Percentiles rank a stretch among this genome's conserved stretches.
Conservation (phyloP, 2,888 invertebrate species). For the Meghimatium bilineatum region DNA sequence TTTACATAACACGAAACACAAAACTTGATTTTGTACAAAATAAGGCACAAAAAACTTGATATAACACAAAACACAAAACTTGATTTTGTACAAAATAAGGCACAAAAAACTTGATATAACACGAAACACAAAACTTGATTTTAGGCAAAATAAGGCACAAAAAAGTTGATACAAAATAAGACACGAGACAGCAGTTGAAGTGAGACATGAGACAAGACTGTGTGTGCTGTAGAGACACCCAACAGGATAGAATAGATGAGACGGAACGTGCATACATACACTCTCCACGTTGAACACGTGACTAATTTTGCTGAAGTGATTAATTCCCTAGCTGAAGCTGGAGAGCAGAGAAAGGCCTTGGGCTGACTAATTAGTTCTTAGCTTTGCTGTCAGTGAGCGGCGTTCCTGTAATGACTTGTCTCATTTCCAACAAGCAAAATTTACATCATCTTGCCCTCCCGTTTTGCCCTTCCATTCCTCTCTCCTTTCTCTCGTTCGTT, state of each 20-base stretch:
- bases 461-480: background rate
- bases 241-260: background rate
- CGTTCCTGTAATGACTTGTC: background rate
- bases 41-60: background rate
- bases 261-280: constrained; percentile 19
- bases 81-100: too few relatives aligned
- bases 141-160: too few relatives aligned
- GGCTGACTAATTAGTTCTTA: constrained; percentile 35
- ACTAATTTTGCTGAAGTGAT: constrained; percentile 30
- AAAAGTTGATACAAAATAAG: too few relatives aligned
- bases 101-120: too few relatives aligned
- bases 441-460: background rate
- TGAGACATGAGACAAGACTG: background rate
- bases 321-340: constrained; percentile 34
- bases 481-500: too few relatives aligned
- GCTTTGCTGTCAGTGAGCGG: background rate
- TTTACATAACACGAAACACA: too few relatives aligned
- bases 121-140: too few relatives aligned
- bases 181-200: too few relatives aligned
- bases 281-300: background rate
- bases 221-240: too few relatives aligned
- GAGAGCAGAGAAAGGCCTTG: constrained; percentile 20
- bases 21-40: too few relatives aligned
- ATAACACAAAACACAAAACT: background rate
- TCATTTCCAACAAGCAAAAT: background rate